These are phyloP conservation scores for Colletes gigas DNA, from an alignment of 1,140 invertebrate genomes.

Conservation along the genomic window DNA sequence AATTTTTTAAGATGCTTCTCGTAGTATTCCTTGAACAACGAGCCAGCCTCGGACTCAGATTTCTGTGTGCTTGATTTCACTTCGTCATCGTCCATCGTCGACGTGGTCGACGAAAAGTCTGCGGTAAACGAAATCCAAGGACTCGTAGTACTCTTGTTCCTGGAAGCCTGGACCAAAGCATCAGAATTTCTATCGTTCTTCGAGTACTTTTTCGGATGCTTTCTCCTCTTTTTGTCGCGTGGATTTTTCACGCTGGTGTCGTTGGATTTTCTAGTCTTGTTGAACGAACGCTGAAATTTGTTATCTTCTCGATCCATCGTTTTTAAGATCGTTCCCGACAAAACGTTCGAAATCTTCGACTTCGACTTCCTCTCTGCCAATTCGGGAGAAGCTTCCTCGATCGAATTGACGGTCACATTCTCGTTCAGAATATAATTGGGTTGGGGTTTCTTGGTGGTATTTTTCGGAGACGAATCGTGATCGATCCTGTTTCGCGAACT, in stretches of 20 bases:
- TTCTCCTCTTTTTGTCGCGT: not conserved
- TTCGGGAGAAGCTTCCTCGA: constrained; percentile 31
- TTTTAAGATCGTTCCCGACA: not conserved
- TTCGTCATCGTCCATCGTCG: too few species aligned
- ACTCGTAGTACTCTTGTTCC: too few species aligned
- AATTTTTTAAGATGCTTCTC: not conserved
- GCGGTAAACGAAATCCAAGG: too few species aligned
- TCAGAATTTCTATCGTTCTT: too few species aligned
- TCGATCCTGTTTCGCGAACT: not conserved
- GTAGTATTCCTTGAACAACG: not conserved
- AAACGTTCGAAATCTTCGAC: not conserved
- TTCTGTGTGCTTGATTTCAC: too few species aligned
- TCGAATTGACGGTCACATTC: constrained; percentile 30
- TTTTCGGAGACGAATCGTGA: not conserved
- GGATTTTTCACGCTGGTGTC: accelerated
- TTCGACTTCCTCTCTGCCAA: not conserved
- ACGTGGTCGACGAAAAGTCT: too few species aligned
- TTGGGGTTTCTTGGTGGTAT: too few species aligned
- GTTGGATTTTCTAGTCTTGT: not conserved
- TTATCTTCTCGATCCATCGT: not conserved
- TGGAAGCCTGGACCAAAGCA: too few species aligned
- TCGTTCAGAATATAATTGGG: not conserved
- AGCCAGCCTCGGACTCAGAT: not conserved
- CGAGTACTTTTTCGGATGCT: not conserved
- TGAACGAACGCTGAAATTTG: not conserved